Percentiles rank a stretch among this genome's conserved stretches.
phyloP scores from a whole-genome alignment of 2,888 invertebrate species.

The Sphaerophoria rueppellii region DNA sequence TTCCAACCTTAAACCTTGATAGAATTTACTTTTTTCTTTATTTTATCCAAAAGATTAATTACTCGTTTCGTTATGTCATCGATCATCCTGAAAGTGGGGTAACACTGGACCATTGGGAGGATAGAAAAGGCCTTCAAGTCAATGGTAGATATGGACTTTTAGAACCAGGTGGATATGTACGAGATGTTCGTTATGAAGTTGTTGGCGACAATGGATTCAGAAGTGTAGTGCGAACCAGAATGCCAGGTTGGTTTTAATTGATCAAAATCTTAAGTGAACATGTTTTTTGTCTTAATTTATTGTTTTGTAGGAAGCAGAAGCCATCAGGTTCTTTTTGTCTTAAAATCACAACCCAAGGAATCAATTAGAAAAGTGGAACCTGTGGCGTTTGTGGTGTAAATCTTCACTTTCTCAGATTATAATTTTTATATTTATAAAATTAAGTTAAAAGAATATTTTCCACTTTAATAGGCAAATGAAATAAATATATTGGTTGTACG shows the following conservation, averaged over 20 bases:
- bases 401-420: too few relatives aligned
- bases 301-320: slow-evolving; percentile 76
- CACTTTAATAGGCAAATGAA: too few relatives aligned
- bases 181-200: slow-evolving; percentile 79
- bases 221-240: slow-evolving; percentile 78
- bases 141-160: slow-evolving; percentile 78
- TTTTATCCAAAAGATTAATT: slow-evolving; percentile 76
- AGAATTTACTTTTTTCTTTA: slow-evolving; percentile 3
- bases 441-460: too few relatives aligned
- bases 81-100: slow-evolving; percentile 78
- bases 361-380: slow-evolving; percentile 77
- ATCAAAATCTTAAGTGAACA: neutral
- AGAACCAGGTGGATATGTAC: slow-evolving; percentile 79
- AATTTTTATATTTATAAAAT: too few relatives aligned
- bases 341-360: slow-evolving; percentile 75
- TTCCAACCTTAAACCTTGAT: slow-evolving; percentile 20
- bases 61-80: slow-evolving; percentile 78
- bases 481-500: too few relatives aligned
- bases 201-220: slow-evolving; percentile 77
- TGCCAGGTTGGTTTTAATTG: slow-evolving; percentile 73
- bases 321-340: slow-evolving; percentile 76
- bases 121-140: slow-evolving; percentile 77
- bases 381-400: slow-evolving; percentile 76
- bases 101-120: slow-evolving; percentile 79
- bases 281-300: neutral